phyloP scores from a whole-genome alignment of 2,888 invertebrate species.

The Athripsodes cinereus region DNA sequence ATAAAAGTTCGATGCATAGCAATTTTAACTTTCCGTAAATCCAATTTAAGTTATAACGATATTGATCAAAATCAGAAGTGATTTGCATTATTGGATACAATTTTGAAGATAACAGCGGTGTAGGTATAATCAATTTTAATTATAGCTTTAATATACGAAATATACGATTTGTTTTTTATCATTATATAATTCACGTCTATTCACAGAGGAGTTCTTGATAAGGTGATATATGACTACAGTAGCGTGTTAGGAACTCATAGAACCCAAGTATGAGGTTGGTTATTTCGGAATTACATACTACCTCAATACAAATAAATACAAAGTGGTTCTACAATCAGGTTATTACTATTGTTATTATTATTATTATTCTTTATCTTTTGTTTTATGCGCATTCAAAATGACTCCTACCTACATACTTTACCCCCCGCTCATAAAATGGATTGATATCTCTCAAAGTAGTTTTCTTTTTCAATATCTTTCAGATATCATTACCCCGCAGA shows the following conservation, averaged over 20 bases:
- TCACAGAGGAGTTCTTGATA: conserved; percentile 15
- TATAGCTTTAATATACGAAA: conserved; percentile 2
- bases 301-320: conserved; percentile 25
- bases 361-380: conserved; percentile 20
- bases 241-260: conserved; percentile 25
- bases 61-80: background rate
- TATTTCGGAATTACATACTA: conserved; percentile 28
- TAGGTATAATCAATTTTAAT: conserved; percentile 11
- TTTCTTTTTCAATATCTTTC: too few relatives aligned
- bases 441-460: too few relatives aligned
- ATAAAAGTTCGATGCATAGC: too few relatives aligned
- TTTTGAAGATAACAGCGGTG: background rate
- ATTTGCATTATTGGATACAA: background rate
- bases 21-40: too few relatives aligned
- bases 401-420: too few relatives aligned
- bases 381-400: conserved; percentile 16
- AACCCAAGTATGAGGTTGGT: conserved; percentile 7
- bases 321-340: conserved; percentile 16
- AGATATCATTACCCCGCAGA: too few relatives aligned
- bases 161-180: conserved; percentile 7
- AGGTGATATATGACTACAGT: conserved; percentile 23
- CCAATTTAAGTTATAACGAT: background rate
- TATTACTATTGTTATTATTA: too few relatives aligned
- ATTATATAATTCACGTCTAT: conserved; percentile 11
- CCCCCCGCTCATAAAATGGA: too few relatives aligned